Conservation (phyloP, 1,140 invertebrate species). For the Wasmannia auropunctata region DNA sequence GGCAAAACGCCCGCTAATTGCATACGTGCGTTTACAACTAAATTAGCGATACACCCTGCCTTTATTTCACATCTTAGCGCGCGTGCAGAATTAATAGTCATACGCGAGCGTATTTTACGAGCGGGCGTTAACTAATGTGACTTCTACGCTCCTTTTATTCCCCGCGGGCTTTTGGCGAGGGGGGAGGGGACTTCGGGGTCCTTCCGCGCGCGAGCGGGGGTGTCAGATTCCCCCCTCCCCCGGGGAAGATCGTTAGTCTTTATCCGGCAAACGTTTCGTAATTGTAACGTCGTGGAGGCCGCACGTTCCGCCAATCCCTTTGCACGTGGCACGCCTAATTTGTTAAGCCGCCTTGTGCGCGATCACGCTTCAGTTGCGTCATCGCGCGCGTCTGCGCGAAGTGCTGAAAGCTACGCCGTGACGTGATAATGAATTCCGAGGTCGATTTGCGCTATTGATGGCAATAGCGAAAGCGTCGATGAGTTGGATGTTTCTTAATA, state of each 20-base stretch:
- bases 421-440: conserved; percentile 48
- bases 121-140: conserved; percentile 47
- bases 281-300: conserved; percentile 14
- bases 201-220: background rate
- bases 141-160: background rate
- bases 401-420: conserved; percentile 16
- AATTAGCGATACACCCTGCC: conserved; percentile 31
- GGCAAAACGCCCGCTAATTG: conserved; percentile 34
- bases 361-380: conserved; percentile 37
- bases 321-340: conserved; percentile 42
- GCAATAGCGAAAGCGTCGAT: background rate
- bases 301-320: background rate
- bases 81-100: conserved; percentile 36
- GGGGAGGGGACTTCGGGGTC: background rate
- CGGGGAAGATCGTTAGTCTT: conserved; percentile 9
- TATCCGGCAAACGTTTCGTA: conserved; percentile 22
- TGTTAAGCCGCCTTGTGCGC: conserved; percentile 35
- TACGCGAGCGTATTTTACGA: conserved; percentile 39
- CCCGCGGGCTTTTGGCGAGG: too few species aligned
- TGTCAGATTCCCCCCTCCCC: background rate
- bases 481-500: conserved; percentile 9
- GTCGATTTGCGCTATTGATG: conserved; percentile 17
- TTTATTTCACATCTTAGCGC: conserved; percentile 12
- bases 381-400: conserved; percentile 7
- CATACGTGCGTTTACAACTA: conserved; percentile 38